Conservation (phyloP, 2,113 vertebrate genomes). For the Cottus gobio region DNA sequence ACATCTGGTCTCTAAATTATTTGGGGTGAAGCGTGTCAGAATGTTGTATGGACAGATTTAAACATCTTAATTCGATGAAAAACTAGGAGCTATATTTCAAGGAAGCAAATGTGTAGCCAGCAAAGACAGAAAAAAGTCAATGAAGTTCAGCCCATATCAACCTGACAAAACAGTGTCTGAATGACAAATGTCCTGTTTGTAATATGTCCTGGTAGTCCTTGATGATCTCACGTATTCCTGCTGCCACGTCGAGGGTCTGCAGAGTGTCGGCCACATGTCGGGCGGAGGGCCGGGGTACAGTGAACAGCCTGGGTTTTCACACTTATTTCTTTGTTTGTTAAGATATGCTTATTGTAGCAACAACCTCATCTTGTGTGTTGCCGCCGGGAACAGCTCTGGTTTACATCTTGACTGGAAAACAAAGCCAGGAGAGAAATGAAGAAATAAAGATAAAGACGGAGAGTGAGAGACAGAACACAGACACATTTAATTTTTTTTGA, state of each 20-base stretch:
- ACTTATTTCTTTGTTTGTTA: constrained; percentile 58
- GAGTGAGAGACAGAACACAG: constrained; percentile 30
- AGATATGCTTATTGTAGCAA: constrained; percentile 53
- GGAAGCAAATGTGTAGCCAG: background rate
- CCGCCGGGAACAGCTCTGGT: constrained; percentile 38
- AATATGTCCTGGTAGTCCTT: constrained; percentile 30
- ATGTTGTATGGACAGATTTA: background rate
- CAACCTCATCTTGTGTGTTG: constrained; percentile 31
- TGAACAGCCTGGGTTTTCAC: constrained; percentile 22
- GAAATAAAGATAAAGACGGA: constrained; percentile 6
- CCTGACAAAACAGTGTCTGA: constrained; percentile 63
- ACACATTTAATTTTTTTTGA: constrained; percentile 36
- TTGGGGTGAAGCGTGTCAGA: background rate
- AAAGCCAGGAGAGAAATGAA: background rate
- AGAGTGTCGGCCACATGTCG: constrained; percentile 27
- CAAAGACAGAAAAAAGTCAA: constrained; percentile 39
- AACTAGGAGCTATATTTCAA: constrained; percentile 9
- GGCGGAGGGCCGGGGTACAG: background rate
- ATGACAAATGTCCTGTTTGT: constrained; percentile 62
- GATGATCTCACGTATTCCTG: constrained; percentile 52
- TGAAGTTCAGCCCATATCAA: constrained; percentile 39
- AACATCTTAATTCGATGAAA: constrained; percentile 24
- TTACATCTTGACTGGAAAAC: constrained; percentile 43
- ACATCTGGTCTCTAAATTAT: constrained; percentile 33
- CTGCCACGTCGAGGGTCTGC: constrained; percentile 51